These are phyloP conservation scores for Chironomus tepperi DNA, from an alignment of 1,140 invertebrate species.

Conservation along the genomic window DNA sequence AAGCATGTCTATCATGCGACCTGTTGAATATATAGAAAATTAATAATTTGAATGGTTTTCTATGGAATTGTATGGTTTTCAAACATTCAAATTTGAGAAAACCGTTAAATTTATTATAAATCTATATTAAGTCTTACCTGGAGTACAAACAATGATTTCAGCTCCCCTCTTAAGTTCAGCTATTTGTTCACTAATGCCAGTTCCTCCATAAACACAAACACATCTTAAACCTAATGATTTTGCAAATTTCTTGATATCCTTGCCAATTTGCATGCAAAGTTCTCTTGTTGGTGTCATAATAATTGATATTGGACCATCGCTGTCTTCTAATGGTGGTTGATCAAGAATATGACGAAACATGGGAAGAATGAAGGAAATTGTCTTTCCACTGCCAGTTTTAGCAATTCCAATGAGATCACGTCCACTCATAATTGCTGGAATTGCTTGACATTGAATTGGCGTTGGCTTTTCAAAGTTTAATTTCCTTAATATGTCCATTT, in stretches of 20 bases:
- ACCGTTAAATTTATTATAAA: too few relatives aligned
- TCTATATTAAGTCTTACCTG: too few relatives aligned
- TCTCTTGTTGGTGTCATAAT: conserved; percentile 99
- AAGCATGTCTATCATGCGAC: conserved; percentile 99
- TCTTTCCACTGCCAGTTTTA: conserved; percentile 99
- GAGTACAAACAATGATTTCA: conserved; percentile 98
- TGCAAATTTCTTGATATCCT: conserved; percentile 93
- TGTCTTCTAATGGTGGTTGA: conserved; percentile 85
- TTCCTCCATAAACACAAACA: conserved; percentile 98
- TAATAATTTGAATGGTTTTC: too few relatives aligned
- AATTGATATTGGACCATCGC: conserved; percentile 92
- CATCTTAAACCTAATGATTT: conserved; percentile 77
- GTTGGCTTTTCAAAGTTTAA: conserved; percentile 94
- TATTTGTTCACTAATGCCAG: conserved; percentile 68
- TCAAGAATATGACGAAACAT: conserved; percentile 98
- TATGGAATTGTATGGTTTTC: too few relatives aligned
- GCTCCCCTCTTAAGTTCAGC: conserved; percentile 95
- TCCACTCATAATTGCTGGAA: conserved; percentile 97
- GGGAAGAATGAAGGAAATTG: conserved; percentile 93
- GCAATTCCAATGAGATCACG: conserved; percentile 98
- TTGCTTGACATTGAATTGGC: conserved; percentile 96
- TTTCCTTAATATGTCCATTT: conserved; percentile 89
- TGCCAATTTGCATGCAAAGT: conserved; percentile 97
- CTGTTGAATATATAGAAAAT: too few relatives aligned
- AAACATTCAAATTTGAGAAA: too few relatives aligned